phyloP scores from a whole-genome alignment of 2,113 vertebrate species.

The Sialia sialis region DNA sequence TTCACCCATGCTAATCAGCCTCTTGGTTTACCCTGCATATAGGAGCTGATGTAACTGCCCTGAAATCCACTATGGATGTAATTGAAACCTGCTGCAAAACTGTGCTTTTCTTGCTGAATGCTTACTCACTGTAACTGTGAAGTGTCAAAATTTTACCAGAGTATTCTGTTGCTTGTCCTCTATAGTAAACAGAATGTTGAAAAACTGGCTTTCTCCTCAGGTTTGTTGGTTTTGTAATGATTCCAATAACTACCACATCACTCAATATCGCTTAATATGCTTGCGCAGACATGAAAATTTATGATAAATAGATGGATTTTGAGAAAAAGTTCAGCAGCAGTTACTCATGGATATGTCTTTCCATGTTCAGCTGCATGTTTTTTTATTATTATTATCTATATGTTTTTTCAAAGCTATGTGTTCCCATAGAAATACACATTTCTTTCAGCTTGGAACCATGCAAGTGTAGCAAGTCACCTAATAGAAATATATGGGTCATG shows the following conservation, averaged over 20 bases:
- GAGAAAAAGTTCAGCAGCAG: constrained; percentile 76
- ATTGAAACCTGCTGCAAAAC: constrained; percentile 11
- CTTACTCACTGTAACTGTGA: background rate
- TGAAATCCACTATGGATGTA: background rate
- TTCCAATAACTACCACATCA: constrained; percentile 66
- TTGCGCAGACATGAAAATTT: constrained; percentile 64
- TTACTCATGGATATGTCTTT: constrained; percentile 70
- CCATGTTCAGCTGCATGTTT: background rate
- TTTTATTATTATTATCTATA: background rate
- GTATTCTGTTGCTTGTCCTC: background rate
- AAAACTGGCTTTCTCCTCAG: constrained; percentile 29
- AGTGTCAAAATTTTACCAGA: constrained; percentile 4
- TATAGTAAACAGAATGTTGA: constrained; percentile 19
- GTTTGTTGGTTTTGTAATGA: constrained; percentile 38
- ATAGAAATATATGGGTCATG: constrained; percentile 11
- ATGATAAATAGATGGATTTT: constrained; percentile 70
- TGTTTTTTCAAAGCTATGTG: background rate
- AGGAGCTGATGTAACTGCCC: background rate
- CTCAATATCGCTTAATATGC: constrained; percentile 66
- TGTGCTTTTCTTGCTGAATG: background rate
- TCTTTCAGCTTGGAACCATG: background rate
- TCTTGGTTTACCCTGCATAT: background rate
- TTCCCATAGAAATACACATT: background rate
- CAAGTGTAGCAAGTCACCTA: background rate
- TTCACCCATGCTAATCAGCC: background rate